phyloP scores from a whole-genome alignment of 2,797 vertebrate genomes.

The Carapus acus region DNA sequence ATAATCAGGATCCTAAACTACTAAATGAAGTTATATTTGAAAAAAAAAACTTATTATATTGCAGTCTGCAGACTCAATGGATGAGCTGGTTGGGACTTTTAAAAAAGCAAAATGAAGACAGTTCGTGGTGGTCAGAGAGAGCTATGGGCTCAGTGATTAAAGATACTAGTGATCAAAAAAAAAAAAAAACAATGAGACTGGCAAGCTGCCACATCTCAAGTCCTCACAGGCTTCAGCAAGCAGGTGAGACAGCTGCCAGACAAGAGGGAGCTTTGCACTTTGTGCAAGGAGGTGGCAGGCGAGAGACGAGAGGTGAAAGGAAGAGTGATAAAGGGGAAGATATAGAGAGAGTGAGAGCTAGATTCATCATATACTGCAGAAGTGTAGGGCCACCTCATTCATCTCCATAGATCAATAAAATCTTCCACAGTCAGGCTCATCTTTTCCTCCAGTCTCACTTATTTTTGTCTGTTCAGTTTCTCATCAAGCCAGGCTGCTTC shows the following conservation, averaged over 20 bases:
- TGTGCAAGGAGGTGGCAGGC: slow-evolving; percentile 48
- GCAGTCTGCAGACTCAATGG: too few relatives aligned
- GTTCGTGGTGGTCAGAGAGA: too few relatives aligned
- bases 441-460: slow-evolving; percentile 29
- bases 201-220: slow-evolving; percentile 60
- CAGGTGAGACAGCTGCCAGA: slow-evolving; percentile 43
- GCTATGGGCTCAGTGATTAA: slow-evolving; percentile 50
- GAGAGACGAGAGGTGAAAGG: slow-evolving; percentile 10
- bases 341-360: not conserved
- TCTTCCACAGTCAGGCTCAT: slow-evolving; percentile 44
- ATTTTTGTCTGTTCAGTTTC: slow-evolving; percentile 26
- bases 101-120: too few relatives aligned
- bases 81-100: too few relatives aligned
- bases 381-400: slow-evolving; percentile 50
- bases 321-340: not conserved
- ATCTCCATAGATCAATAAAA: slow-evolving; percentile 63
- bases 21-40: too few relatives aligned
- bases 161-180: slow-evolving; percentile 60
- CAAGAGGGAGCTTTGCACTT: slow-evolving; percentile 60
- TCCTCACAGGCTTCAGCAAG: slow-evolving; percentile 52
- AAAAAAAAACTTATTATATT: too few relatives aligned
- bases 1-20: too few relatives aligned
- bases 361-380: slow-evolving; percentile 55
- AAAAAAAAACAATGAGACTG: slow-evolving; percentile 53
- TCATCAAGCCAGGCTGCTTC: too few relatives aligned